These are phyloP conservation scores for Mormyrus proboscirostris DNA, from an alignment of 2,797 vertebrate species.

Conservation along the genomic window DNA sequence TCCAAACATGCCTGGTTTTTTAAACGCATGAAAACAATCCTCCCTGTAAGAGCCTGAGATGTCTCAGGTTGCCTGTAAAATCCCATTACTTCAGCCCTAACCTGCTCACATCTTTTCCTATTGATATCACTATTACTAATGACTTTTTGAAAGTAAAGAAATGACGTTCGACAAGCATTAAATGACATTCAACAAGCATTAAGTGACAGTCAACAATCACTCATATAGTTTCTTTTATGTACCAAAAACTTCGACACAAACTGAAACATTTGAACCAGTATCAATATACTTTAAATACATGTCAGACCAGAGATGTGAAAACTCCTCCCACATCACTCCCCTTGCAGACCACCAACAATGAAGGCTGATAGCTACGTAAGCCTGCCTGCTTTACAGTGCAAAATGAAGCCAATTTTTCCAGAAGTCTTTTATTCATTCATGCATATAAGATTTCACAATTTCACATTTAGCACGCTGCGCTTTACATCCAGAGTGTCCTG, in stretches of 20 bases:
- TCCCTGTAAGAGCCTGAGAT: not conserved
- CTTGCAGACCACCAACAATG: not conserved
- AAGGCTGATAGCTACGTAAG: not conserved
- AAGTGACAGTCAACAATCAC: not conserved
- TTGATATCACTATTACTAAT: not conserved
- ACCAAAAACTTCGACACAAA: not conserved
- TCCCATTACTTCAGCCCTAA: not conserved
- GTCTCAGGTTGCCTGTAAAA: not conserved
- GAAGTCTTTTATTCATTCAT: not conserved
- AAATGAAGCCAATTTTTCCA: not conserved
- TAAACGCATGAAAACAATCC: not conserved
- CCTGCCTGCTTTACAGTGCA: not conserved
- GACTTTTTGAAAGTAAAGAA: not conserved
- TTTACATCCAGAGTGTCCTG: not conserved
- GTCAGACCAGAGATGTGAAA: not conserved
- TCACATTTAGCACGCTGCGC: not conserved
- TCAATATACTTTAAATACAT: not conserved
- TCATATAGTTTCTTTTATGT: not conserved
- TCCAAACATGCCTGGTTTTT: not conserved
- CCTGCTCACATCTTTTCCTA: not conserved
- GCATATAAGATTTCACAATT: not conserved
- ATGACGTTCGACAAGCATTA: not conserved
- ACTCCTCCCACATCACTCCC: not conserved
- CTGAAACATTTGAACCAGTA: not conserved
- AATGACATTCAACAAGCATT: not conserved